Conservation (phyloP, 2,113 vertebrate genomes). For the Lepus europaeus region DNA sequence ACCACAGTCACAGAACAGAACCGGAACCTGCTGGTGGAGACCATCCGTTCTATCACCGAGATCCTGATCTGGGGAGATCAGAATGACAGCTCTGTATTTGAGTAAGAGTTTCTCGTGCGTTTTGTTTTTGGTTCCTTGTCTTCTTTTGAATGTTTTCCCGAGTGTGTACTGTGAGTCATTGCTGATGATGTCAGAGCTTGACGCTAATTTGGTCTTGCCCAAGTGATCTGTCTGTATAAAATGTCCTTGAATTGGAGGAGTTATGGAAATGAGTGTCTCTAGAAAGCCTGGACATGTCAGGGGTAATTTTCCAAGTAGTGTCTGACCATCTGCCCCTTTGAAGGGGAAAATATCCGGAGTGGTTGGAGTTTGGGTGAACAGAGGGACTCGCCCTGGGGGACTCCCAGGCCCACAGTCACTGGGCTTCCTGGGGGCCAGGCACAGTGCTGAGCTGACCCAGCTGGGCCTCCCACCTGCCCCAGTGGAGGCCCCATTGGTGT, state of each 20-base stretch:
- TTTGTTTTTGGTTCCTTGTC: not conserved
- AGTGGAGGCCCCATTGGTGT: too few species aligned
- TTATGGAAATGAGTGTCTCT: conserved; percentile 19
- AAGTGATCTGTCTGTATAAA: not conserved
- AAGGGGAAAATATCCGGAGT: not conserved
- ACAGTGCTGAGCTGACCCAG: not conserved
- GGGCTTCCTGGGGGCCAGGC: not conserved
- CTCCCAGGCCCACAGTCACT: not conserved
- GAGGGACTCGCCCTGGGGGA: not conserved
- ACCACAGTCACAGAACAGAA: conserved; percentile 99
- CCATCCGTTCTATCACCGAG: conserved; percentile 98
- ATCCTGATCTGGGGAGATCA: conserved; percentile 99
- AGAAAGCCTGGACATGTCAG: not conserved
- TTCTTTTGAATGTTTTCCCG: conserved; percentile 35
- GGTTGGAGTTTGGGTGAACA: not conserved
- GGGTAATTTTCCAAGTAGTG: not conserved
- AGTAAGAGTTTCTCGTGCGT: conserved; percentile 90
- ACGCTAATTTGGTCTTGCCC: not conserved
- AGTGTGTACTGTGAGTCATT: conserved; percentile 45
- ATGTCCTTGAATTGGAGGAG: conserved; percentile 47
- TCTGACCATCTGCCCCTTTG: not conserved
- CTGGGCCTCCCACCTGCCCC: not conserved
- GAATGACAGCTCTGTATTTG: conserved; percentile 99
- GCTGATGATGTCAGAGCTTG: conserved; percentile 38
- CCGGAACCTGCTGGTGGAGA: conserved; percentile 97